Conservation (phyloP, 2,113 vertebrate species). For the Neotragus moschatus region DNA sequence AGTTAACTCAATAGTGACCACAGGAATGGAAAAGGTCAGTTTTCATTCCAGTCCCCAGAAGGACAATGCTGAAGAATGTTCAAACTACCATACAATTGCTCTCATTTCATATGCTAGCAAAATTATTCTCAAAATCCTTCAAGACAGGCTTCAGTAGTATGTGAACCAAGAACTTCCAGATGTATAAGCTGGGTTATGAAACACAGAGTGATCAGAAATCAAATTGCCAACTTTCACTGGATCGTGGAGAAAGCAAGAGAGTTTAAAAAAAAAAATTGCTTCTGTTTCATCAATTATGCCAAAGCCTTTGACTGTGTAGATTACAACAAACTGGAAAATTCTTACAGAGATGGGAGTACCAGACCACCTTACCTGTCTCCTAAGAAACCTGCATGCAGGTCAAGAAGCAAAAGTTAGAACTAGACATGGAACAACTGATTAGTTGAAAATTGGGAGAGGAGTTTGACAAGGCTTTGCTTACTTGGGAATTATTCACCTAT, state of each 20-base stretch:
- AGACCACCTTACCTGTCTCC: not conserved
- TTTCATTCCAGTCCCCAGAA: not conserved
- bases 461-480: not conserved
- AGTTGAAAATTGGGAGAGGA: not conserved
- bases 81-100: not conserved
- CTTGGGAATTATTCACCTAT: not conserved
- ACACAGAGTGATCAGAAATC: not conserved
- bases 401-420: not conserved
- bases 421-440: not conserved
- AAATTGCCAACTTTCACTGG: not conserved
- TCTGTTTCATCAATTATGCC: not conserved
- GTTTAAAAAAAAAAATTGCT: not conserved
- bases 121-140: not conserved
- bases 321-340: not conserved
- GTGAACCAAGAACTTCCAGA: not conserved
- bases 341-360: not conserved
- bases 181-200: not conserved
- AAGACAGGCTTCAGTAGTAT: not conserved
- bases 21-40: not conserved
- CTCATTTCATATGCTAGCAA: not conserved
- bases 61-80: not conserved
- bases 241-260: not conserved
- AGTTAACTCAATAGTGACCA: not conserved
- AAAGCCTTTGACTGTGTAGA: not conserved
- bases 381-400: not conserved